phyloP scores from a whole-genome alignment of 2,888 invertebrate genomes.

The Oscheius sp. region DNA sequence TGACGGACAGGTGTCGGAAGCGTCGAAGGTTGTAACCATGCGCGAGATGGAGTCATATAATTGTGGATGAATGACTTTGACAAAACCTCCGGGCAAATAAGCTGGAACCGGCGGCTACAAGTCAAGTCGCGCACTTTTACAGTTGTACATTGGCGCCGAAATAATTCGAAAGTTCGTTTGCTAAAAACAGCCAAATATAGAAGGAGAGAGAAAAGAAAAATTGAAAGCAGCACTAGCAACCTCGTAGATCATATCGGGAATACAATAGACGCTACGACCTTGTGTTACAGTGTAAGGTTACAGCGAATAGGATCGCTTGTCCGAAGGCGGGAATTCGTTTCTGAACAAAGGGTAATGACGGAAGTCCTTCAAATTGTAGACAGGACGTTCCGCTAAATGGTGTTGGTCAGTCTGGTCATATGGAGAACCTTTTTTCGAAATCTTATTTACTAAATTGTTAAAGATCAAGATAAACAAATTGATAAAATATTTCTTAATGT shows the following conservation, averaged over 20 bases:
- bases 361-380: too few relatives aligned
- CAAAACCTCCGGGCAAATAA: background rate
- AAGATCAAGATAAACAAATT: too few relatives aligned
- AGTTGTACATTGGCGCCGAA: background rate
- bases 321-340: constrained; percentile 19
- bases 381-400: too few relatives aligned
- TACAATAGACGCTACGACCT: constrained; percentile 24
- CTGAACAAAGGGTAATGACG: constrained; percentile 6
- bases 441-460: too few relatives aligned
- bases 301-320: constrained; percentile 16
- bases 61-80: background rate
- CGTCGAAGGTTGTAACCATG: background rate
- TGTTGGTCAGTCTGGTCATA: too few relatives aligned
- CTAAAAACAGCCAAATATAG: background rate
- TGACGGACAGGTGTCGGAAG: background rate
- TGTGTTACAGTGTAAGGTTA: constrained; percentile 27
- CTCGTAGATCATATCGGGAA: constrained; percentile 23
- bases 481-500: too few relatives aligned
- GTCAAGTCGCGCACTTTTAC: background rate
- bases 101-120: background rate
- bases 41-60: background rate
- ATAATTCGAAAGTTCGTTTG: background rate
- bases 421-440: too few relatives aligned
- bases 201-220: background rate
- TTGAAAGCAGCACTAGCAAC: background rate